These are phyloP conservation scores for Dexiosoma caninum DNA, from an alignment of 2,888 invertebrate genomes.

Conservation along the genomic window DNA sequence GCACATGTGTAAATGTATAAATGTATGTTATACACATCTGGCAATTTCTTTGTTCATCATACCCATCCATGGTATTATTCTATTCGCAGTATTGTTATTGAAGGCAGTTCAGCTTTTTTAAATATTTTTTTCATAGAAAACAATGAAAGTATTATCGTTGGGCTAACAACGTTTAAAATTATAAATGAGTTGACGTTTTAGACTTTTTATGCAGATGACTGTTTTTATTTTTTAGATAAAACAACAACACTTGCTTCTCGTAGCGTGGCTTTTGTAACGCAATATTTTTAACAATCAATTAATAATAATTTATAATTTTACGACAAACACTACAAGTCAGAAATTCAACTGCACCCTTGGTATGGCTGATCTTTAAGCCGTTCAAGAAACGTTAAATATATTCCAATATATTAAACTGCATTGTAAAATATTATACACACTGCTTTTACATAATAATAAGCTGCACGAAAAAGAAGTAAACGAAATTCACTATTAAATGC, in stretches of 20 bases:
- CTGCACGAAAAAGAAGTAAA: no score
- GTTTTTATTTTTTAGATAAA: not conserved
- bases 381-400: no score
- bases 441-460: no score
- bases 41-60: constrained; percentile 33
- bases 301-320: constrained; percentile 30
- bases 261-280: constrained; percentile 7
- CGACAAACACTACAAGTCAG: not conserved
- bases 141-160: constrained; percentile 31
- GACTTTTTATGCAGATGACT: not conserved
- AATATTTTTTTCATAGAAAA: constrained; percentile 2
- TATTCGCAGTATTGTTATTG: constrained; percentile 42
- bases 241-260: not conserved
- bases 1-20: no score
- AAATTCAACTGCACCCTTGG: not conserved
- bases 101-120: constrained; percentile 2
- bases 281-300: constrained; percentile 32
- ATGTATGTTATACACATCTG: no score
- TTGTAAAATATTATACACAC: no score
- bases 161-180: constrained; percentile 12
- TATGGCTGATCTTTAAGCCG: not conserved
- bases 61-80: constrained; percentile 10
- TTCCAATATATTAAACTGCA: no score
- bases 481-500: no score
- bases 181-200: constrained; percentile 1